Percentiles rank a stretch among this genome's conserved stretches.
phyloP scores from a whole-genome alignment of 53 echinoderm and acorn worm genomes.

The Temnopleurus reevesii region DNA sequence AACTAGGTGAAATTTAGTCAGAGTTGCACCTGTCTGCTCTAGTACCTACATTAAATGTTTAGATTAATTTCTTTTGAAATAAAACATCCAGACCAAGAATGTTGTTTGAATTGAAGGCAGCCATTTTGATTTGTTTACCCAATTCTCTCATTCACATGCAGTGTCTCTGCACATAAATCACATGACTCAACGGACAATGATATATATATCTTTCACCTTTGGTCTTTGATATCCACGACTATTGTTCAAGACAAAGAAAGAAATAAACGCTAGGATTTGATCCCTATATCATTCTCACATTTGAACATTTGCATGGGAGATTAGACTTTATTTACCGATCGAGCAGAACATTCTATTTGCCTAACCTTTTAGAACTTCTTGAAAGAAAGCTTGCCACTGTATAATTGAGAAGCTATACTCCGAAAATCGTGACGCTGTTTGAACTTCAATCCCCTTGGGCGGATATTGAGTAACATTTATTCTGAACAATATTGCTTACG shows the following conservation, averaged over 20 bases:
- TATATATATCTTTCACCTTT: not conserved
- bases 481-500: not conserved
- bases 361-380: not conserved
- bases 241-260: not conserved
- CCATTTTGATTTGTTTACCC: too few species aligned
- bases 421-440: not conserved
- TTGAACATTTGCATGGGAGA: slow-evolving; percentile 21
- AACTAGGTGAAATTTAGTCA: too few species aligned
- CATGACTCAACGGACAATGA: too few species aligned
- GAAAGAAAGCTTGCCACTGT: not conserved
- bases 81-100: too few species aligned
- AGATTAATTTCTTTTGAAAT: too few species aligned
- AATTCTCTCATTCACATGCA: too few species aligned
- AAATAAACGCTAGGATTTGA: not conserved
- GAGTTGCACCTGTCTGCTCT: too few species aligned
- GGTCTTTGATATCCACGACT: not conserved
- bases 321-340: slow-evolving; percentile 16
- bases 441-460: not conserved
- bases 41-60: too few species aligned
- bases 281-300: not conserved
- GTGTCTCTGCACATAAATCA: too few species aligned
- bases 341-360: slow-evolving; percentile 9
- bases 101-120: too few species aligned
- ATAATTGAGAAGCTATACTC: not conserved
- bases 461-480: not conserved